Evolutionary conservation across 2,888 invertebrate species (phyloP).

Genomic region (Uropetala carovei): DNA sequence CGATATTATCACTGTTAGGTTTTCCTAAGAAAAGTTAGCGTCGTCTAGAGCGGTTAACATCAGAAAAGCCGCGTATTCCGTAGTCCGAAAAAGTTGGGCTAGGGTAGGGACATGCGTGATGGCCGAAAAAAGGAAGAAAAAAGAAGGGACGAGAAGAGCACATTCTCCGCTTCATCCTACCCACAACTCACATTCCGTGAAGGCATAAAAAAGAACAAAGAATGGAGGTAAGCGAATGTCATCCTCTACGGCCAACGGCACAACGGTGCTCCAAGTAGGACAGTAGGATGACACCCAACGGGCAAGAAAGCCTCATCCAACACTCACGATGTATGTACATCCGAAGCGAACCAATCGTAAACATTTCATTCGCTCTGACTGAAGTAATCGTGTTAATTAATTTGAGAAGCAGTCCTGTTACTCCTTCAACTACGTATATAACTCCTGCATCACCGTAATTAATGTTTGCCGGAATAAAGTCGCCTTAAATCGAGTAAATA

Average conservation of each 20-base stretch:
- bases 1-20: not conserved
- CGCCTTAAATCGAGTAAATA: not conserved
- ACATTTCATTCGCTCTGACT: not conserved
- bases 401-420: not conserved
- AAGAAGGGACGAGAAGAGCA: not conserved
- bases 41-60: not conserved
- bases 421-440: not conserved
- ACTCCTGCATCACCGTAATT: not conserved
- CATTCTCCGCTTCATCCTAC: not conserved
- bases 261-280: not conserved
- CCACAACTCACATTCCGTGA: not conserved
- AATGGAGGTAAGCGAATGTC: not conserved
- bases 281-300: not conserved
- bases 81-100: slow-evolving; percentile 19
- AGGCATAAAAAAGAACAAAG: slow-evolving; percentile 8
- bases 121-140: not conserved
- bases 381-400: slow-evolving; percentile 15
- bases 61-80: not conserved
- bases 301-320: not conserved
- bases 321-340: not conserved
- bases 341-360: not conserved
- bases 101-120: not conserved
- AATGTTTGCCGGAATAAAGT: not conserved
- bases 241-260: not conserved
- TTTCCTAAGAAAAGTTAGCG: not conserved